phyloP scores from a whole-genome alignment of 2,797 vertebrate genomes.

The Ptychadena robeensis region DNA sequence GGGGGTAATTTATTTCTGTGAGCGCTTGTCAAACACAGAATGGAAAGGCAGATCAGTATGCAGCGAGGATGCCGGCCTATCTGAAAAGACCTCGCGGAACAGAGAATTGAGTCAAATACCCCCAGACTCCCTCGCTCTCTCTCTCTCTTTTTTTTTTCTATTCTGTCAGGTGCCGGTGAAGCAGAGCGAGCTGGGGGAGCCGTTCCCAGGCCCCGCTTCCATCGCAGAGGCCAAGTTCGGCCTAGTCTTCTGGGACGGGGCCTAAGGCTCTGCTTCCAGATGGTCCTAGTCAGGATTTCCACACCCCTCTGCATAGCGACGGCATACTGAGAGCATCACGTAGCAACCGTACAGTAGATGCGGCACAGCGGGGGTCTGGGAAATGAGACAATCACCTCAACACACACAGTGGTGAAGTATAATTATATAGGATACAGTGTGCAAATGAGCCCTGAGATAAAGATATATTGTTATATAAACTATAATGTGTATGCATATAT shows the following conservation, averaged over 20 bases:
- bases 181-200: constrained; percentile 65
- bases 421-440: too few species aligned
- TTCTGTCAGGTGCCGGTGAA: constrained; percentile 70
- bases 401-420: too few species aligned
- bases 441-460: too few species aligned
- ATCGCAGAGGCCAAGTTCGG: constrained; percentile 64
- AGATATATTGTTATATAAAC: too few species aligned
- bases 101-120: constrained; percentile 67
- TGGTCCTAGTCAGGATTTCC: constrained; percentile 59
- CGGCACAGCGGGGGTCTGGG: constrained; percentile 72
- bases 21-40: constrained; percentile 73
- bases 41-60: constrained; percentile 72
- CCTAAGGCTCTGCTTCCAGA: constrained; percentile 64
- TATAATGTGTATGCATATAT: too few species aligned
- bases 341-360: constrained; percentile 75
- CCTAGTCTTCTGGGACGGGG: constrained; percentile 62
- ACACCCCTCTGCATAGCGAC: constrained; percentile 63
- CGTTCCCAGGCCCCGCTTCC: constrained; percentile 72
- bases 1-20: constrained; percentile 76
- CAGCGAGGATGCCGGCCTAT: constrained; percentile 63
- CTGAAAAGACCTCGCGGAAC: constrained; percentile 65
- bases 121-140: background rate
- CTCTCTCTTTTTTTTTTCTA: constrained; percentile 60
- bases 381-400: constrained; percentile 67
- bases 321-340: constrained; percentile 69